Base-by-base conservation (phyloP, 2,797 vertebrate genomes). In the Luscinia luscinia region DNA sequence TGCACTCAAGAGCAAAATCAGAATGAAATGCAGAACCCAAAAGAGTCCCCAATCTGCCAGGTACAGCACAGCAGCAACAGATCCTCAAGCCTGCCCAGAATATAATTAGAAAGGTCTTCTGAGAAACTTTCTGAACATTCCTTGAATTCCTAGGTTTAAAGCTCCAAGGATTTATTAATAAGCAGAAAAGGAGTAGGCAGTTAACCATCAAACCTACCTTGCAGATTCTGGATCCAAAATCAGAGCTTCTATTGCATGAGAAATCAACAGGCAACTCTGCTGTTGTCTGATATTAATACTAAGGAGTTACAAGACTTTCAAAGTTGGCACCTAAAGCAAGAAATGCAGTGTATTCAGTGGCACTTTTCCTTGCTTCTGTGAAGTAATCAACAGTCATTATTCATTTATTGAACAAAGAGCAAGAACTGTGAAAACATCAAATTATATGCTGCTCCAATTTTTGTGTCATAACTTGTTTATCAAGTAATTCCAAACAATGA, bases 191-290 rank as follows among this genome's bases (percentile, higher is more conserved):
- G 51, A 94, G 10, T n/a, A 54, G 41, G 52, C 58, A 89, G 43
- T 51, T 66, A 80, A 87, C 27, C 77, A 82, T 64, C 61, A 94
- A 62, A 95, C 96, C 97, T 97, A 99, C 99, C 98, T 99, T 96
- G 98, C 98, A 46, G 98, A 98, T 79, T 99, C 99, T 38, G 99
- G 99, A 96, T 99, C 99, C 95, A 99, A 97, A 95, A 99, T 99
- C 90, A 99, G 98, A 62, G 99, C 99, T 97, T 99, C 99, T 70
- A 99, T 98, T 8, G 99, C 98, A 48, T 99, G 98, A 9, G 99
- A 99, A 94, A 99, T 98, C 12, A 99, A 98, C 90, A 99, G 95
- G 95, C 99, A 99, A 97, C 99, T 99, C 97, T 99, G 99, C 94
- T 99, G 99, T 94, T 99, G 99, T 95, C 99, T 99, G 96, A 68